phyloP scores from a whole-genome alignment of 2,113 vertebrate genomes.

The Syrmaticus mikado region DNA sequence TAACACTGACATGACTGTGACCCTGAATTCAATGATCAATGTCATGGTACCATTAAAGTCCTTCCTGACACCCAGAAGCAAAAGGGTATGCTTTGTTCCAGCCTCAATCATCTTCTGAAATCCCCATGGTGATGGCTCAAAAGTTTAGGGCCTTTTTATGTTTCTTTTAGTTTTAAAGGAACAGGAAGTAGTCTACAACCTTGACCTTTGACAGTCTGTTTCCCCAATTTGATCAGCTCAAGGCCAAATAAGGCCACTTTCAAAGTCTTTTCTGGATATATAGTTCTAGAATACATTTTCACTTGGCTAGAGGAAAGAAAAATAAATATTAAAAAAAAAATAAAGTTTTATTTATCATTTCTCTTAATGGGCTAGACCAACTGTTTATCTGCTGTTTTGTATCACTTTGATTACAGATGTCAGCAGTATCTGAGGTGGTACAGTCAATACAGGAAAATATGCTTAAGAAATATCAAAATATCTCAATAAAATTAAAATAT shows the following conservation, averaged over 20 bases:
- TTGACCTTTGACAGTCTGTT: neutral
- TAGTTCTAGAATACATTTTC: constrained; percentile 48
- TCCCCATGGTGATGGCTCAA: constrained; percentile 24
- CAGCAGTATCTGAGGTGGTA: neutral
- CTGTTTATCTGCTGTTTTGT: neutral
- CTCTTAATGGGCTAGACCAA: neutral
- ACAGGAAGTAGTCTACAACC: constrained; percentile 49
- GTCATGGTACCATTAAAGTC: constrained; percentile 23
- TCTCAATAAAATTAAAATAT: constrained; percentile 54
- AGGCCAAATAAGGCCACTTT: neutral
- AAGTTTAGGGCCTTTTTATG: constrained; percentile 48
- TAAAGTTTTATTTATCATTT: constrained; percentile 2
- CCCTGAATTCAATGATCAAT: constrained; percentile 48
- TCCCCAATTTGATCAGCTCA: constrained; percentile 16
- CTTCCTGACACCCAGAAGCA: constrained; percentile 62
- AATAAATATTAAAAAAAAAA: constrained; percentile 19
- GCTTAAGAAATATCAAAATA: constrained; percentile 27
- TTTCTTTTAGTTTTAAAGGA: constrained; percentile 57
- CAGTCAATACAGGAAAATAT: neutral
- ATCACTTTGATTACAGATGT: constrained; percentile 9
- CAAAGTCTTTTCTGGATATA: constrained; percentile 5
- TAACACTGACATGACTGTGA: constrained; percentile 11
- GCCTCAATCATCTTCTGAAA: constrained; percentile 39
- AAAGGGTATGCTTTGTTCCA: constrained; percentile 44
- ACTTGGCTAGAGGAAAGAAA: constrained; percentile 45